A percentile compares a stretch with the other conserved stretches of the same genome.
Conservation (phyloP, 2,888 invertebrate species). For the Limenitis camilla region DNA sequence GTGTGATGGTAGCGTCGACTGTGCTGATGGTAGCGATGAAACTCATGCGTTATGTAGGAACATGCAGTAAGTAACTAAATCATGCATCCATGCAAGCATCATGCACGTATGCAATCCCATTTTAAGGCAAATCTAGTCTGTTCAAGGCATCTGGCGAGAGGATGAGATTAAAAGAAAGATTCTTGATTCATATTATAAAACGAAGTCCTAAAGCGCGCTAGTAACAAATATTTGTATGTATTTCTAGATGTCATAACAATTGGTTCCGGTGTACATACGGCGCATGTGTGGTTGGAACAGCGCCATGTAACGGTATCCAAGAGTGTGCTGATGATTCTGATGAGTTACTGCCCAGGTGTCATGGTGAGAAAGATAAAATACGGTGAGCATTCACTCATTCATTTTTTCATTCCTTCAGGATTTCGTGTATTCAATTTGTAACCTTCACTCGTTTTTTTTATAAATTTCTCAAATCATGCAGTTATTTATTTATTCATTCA, state of each 20-base stretch:
- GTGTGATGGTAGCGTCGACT: constrained; percentile 28
- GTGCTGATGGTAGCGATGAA: constrained; percentile 34
- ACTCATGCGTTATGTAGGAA: constrained; percentile 31
- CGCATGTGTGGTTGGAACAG: constrained; percentile 36
- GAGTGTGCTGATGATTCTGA: constrained; percentile 65
- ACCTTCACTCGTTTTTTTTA: no score
- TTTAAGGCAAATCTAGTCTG: background rate
- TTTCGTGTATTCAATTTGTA: no score
- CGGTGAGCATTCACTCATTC: constrained; percentile 2
- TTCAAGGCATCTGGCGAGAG: no score
- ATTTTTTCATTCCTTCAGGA: no score
- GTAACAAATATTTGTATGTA: no score
- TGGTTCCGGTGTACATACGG: constrained; percentile 35
- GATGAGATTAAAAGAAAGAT: no score
- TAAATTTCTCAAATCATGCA: no score
- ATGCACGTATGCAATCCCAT: background rate
- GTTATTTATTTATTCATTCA: no score
- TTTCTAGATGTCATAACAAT: constrained; percentile 12
- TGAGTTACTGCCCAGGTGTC: constrained; percentile 49
- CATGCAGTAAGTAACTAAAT: constrained; percentile 21
- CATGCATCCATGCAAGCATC: no score
- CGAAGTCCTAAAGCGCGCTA: no score
- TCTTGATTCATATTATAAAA: no score
- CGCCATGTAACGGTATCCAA: constrained; percentile 31
- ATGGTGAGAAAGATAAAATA: constrained; percentile 36